Conservation (phyloP, 2,113 vertebrate species). For the Psephotus haematonotus region DNA sequence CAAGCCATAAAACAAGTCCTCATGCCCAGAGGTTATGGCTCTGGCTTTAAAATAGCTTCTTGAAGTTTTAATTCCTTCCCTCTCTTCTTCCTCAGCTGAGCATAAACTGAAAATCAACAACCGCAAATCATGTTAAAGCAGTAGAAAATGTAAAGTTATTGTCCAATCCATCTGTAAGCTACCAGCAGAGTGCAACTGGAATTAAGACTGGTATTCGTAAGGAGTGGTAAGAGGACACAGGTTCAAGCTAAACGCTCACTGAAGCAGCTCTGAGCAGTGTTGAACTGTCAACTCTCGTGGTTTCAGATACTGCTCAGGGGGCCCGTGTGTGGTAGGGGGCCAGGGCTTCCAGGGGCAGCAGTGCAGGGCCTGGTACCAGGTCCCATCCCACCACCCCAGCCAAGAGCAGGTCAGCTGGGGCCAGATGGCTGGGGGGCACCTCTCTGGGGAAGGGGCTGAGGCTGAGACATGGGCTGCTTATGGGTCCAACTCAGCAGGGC, state of each 20-base stretch:
- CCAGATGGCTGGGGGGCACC: background rate
- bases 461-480: accelerated
- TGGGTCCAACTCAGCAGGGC: accelerated
- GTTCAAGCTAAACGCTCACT: background rate
- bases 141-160: background rate
- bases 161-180: background rate
- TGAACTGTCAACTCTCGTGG: background rate
- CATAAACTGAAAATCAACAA: background rate
- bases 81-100: background rate
- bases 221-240: background rate
- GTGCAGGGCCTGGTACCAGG: background rate
- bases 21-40: background rate
- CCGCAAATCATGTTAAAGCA: background rate
- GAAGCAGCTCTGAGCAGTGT: too few relatives aligned
- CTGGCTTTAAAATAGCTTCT: background rate
- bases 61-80: background rate
- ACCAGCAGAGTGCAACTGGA: background rate
- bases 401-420: background rate
- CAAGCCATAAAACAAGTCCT: background rate
- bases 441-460: background rate
- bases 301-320: background rate
- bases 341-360: accelerated
- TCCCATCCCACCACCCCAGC: too few relatives aligned
- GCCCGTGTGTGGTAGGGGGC: accelerated
- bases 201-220: background rate